These are phyloP conservation scores for Mamestra configurata DNA, from an alignment of 1,140 invertebrate species.

Conservation along the genomic window DNA sequence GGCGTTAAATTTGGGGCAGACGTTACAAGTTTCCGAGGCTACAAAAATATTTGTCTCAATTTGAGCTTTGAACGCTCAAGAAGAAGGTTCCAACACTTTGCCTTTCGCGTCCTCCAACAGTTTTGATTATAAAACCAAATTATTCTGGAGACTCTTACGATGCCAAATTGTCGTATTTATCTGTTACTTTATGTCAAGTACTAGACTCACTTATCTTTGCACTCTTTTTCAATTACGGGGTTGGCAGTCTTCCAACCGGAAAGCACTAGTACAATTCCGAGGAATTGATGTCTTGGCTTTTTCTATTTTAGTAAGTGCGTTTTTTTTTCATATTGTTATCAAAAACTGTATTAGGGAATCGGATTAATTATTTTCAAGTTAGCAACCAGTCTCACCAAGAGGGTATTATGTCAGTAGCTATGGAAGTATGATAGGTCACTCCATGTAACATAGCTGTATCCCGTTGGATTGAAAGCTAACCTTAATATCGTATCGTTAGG, in stretches of 20 bases:
- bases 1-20: too few relatives aligned
- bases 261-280: constrained; percentile 25
- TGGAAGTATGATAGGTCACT: too few relatives aligned
- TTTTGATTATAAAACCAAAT: constrained; percentile 22
- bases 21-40: not conserved
- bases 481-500: too few relatives aligned
- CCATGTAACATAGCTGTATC: too few relatives aligned
- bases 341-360: not conserved
- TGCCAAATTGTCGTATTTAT: constrained; percentile 39
- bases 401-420: too few relatives aligned
- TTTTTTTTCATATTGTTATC: constrained; percentile 20
- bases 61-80: not conserved
- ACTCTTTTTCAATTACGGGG: constrained; percentile 48
- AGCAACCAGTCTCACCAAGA: not conserved
- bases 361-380: not conserved
- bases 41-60: not conserved
- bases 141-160: not conserved
- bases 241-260: constrained; percentile 40
- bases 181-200: constrained; percentile 38
- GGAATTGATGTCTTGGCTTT: constrained; percentile 40
- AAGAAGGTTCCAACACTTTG: not conserved
- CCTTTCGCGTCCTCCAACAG: not conserved
- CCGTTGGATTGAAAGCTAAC: too few relatives aligned
- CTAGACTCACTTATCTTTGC: constrained; percentile 40
- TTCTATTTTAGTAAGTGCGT: constrained; percentile 9